These are phyloP conservation scores for Crambe crambe DNA, from an alignment of 37 sponge, comb jelly and placozoan species.

Conservation along the genomic window DNA sequence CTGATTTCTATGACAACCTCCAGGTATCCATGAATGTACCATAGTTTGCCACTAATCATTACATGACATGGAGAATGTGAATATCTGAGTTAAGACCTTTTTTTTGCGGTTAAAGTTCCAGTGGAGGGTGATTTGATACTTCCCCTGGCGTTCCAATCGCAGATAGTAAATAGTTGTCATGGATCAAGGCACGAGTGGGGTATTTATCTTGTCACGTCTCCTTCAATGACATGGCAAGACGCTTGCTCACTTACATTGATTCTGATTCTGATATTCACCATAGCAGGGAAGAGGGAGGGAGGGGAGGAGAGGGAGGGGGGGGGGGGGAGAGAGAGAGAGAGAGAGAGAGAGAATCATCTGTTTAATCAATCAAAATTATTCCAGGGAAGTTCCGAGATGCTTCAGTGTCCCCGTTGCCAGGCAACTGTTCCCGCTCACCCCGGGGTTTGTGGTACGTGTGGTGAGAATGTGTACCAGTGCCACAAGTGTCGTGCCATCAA, in stretches of 20 bases:
- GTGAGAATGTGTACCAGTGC: slow-evolving; percentile 97
- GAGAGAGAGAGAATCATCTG: no score
- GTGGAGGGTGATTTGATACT: neutral
- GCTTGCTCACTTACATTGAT: slow-evolving; percentile 10
- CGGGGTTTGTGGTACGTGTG: slow-evolving; percentile 91
- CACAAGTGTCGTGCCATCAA: slow-evolving; percentile 97
- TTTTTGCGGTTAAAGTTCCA: slow-evolving; percentile 19
- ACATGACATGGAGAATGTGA: slow-evolving; percentile 2
- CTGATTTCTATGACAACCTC: slow-evolving; percentile 91
- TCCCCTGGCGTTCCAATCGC: slow-evolving; percentile 25
- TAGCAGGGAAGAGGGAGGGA: no score
- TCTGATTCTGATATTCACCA: no score
- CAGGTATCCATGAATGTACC: slow-evolving; percentile 52
- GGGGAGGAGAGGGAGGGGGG: no score
- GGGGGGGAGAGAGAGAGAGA: no score
- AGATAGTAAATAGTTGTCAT: slow-evolving; percentile 6
- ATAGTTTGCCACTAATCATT: neutral
- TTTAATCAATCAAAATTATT: neutral
- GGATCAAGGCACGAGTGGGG: slow-evolving; percentile 11
- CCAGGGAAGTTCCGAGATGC: slow-evolving; percentile 78
- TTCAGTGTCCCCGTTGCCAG: slow-evolving; percentile 96
- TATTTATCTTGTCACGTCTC: neutral
- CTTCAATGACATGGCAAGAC: slow-evolving; percentile 4
- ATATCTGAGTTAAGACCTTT: neutral
- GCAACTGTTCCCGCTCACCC: slow-evolving; percentile 89